Base-by-base conservation (phyloP, 1,140 invertebrate species). In the Notospermus geniculatus region DNA sequence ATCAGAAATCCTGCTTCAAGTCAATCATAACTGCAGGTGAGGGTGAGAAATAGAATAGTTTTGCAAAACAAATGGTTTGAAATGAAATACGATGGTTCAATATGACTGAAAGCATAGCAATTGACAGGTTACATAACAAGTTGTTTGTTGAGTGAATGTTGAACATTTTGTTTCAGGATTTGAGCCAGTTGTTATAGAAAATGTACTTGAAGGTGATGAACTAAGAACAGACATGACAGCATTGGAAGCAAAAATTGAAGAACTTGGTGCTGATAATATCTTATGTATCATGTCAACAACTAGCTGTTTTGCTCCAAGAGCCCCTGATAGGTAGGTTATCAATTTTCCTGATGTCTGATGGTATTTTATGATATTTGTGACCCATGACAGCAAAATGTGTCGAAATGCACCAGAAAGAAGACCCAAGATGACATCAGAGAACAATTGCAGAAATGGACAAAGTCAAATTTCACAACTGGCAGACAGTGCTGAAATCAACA, bases 1-100 rank as follows among this genome's bases (percentile, higher is more conserved):
- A 95, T 83, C 92, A 95, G 78, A 94, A 94, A 74, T 90, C 91
- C 11, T 93, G 91, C 71, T 91, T 94, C 65, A 95, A 94, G 78
- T 88, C 88, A 41, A 93, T 94, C 61, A 82, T 89, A 45, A 88
- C 89, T 32, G 89, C 91, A 62, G 90, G 89, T 83, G 75, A 78
- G 46, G 30, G 7, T 25, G 7, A 25, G 23, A n/a, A n/a, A n/a
- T n/a, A n/a, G n/a, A n/a, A n/a, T n/a, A n/a, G n/a, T n/a, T n/a
- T 43, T 43, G 39, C 11, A 43, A 43, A n/a, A n/a, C 39, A 13
- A 43, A 43, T 43, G 11, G n/a, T 13, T 43, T n/a, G 39, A 13
- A 43, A 43, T 43, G 39, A 13, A 13, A 13, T 43, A 13, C 11
- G n/a, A 13, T 13, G n/a, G n/a, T n/a, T 43, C n/a, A 13, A 11